Conservation (phyloP, 2,113 vertebrate species). For the Lethenteron reissneri region DNA sequence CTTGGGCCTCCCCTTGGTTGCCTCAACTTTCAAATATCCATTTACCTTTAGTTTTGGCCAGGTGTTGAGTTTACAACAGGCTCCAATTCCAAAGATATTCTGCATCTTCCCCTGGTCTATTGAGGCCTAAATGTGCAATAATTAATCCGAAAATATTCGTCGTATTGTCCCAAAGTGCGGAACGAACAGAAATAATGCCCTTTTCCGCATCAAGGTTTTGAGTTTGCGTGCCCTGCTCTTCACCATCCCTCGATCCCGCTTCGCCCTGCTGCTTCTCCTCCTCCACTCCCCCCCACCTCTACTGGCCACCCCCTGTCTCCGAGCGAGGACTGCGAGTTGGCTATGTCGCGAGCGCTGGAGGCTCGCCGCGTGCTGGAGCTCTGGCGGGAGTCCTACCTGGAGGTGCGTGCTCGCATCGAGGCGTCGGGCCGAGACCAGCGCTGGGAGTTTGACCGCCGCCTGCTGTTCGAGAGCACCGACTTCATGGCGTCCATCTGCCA, state of each 20-base stretch:
- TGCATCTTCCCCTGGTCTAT: no score
- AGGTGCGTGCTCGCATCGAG: conserved; percentile 47
- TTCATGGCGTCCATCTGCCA: conserved; percentile 61
- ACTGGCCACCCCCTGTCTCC: no score
- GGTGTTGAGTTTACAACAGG: no score
- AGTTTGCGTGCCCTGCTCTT: background rate
- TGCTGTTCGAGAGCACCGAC: conserved; percentile 60
- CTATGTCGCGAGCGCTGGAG: conserved; percentile 33
- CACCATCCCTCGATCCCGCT: background rate
- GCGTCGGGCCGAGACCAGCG: conserved; percentile 29
- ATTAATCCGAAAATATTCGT: background rate
- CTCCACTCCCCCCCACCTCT: no score
- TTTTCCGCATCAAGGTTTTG: background rate
- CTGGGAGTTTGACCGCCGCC: conserved; percentile 80
- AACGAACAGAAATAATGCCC: background rate
- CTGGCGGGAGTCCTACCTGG: conserved; percentile 63
- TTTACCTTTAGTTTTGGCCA: no score
- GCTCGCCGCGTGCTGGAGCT: conserved; percentile 36
- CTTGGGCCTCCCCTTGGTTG: no score
- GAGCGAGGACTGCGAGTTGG: conserved; percentile 32
- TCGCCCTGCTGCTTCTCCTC: background rate
- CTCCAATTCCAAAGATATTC: no score
- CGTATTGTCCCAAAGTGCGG: background rate
- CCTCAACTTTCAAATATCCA: no score
- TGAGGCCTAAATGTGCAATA: no score